A percentile compares a stretch with the other conserved stretches of the same genome.
These are phyloP conservation scores for Liolophura sinensis DNA, from an alignment of 1,140 invertebrate species.

Conservation along the genomic window DNA sequence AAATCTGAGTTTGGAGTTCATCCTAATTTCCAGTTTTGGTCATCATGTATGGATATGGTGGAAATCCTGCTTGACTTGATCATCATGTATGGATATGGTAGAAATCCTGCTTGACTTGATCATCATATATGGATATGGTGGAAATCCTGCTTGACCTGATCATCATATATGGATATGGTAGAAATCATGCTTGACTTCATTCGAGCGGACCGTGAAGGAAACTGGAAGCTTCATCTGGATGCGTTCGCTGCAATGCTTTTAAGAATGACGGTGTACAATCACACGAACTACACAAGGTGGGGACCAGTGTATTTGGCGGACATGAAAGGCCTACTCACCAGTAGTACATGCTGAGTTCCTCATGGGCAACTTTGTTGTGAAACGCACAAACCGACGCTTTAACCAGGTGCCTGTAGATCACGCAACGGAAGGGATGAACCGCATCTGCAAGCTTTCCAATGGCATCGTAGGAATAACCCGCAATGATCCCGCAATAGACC, in stretches of 20 bases:
- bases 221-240: conserved; percentile 9
- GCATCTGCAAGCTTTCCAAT: conserved; percentile 9
- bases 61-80: too few relatives aligned
- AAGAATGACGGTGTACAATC: conserved; percentile 11
- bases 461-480: too few relatives aligned
- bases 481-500: background rate
- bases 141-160: too few relatives aligned
- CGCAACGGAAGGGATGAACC: conserved; percentile 16
- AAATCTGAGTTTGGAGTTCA: too few relatives aligned
- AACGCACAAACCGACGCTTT: conserved; percentile 11
- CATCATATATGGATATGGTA: too few relatives aligned
- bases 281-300: conserved; percentile 13
- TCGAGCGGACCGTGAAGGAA: conserved; percentile 7
- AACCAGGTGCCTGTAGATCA: conserved; percentile 16
- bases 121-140: too few relatives aligned
- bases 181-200: too few relatives aligned
- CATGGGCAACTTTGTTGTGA: conserved; percentile 17
- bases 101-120: too few relatives aligned
- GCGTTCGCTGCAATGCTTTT: conserved; percentile 13
- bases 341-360: conserved; percentile 11
- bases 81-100: too few relatives aligned
- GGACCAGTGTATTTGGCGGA: conserved; percentile 15
- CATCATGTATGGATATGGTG: too few relatives aligned
- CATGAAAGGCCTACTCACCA: too few relatives aligned
- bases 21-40: too few relatives aligned